A percentile compares a stretch with the other conserved stretches of the same genome.
These are phyloP conservation scores for Lepus europaeus DNA, from an alignment of 2,113 vertebrate genomes.

Conservation along the genomic window DNA sequence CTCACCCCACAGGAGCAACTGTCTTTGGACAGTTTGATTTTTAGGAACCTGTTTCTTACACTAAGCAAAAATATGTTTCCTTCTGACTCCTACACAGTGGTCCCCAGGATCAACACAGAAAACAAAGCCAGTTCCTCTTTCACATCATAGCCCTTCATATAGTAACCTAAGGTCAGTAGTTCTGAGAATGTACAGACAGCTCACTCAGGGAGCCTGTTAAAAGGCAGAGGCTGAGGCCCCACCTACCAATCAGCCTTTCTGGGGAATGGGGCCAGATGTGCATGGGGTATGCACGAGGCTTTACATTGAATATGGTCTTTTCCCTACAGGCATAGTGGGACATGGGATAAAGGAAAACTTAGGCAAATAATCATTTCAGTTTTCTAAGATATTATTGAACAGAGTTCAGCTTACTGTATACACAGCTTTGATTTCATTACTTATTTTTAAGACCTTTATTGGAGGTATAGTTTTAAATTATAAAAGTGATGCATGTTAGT, in stretches of 20 bases:
- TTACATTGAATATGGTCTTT: conserved; percentile 28
- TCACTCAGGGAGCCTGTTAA: background rate
- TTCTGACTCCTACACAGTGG: conserved; percentile 20
- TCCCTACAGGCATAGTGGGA: background rate
- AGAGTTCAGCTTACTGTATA: conserved; percentile 39
- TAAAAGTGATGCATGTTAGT: conserved; percentile 27
- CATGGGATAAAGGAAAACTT: conserved; percentile 20
- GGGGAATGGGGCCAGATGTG: background rate
- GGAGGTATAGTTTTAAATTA: conserved; percentile 40
- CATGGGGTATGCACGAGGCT: background rate
- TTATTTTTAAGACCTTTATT: conserved; percentile 44
- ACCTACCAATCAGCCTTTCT: background rate
- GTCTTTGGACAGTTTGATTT: conserved; percentile 48
- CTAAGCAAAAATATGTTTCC: conserved; percentile 52
- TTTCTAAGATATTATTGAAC: conserved; percentile 19
- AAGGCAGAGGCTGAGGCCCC: conserved; percentile 15
- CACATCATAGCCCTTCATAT: conserved; percentile 17
- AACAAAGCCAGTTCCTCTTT: conserved; percentile 64
- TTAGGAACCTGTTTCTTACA: conserved; percentile 53
- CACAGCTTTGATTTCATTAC: conserved; percentile 36
- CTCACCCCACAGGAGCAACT: background rate
- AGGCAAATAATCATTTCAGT: conserved; percentile 28
- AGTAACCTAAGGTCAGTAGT: conserved; percentile 27
- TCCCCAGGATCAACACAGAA: background rate
- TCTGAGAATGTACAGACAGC: background rate